Evolutionary conservation across 2,797 vertebrate species (phyloP).

Genomic region (Poeciliopsis paucimaculata): DNA sequence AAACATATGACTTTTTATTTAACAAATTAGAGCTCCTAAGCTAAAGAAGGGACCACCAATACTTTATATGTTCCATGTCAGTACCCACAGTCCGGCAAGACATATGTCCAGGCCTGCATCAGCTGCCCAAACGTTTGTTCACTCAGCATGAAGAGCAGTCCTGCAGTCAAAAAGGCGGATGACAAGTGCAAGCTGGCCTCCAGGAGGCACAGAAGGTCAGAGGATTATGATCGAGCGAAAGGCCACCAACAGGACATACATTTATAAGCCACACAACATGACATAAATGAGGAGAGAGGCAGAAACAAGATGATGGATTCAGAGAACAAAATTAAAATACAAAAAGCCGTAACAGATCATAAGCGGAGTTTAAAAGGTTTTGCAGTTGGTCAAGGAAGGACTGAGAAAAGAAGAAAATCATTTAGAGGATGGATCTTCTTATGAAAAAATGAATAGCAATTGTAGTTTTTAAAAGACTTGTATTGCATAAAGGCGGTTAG

Average conservation of each 20-base stretch:
- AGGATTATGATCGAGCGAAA: slow-evolving; percentile 15
- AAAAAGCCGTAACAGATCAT: not conserved
- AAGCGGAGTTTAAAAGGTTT: not conserved
- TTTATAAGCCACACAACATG: not conserved
- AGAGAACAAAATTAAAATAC: not conserved
- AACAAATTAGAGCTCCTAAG: not conserved
- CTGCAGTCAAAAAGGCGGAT: slow-evolving; percentile 21
- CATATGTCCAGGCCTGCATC: slow-evolving; percentile 34
- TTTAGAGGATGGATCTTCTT: not conserved
- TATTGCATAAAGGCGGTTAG: not conserved
- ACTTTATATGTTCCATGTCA: slow-evolving; percentile 6
- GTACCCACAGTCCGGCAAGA: slow-evolving; percentile 5
- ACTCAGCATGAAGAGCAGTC: slow-evolving; percentile 33
- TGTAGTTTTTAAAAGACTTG: not conserved
- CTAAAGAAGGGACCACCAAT: not conserved
- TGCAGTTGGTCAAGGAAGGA: not conserved
- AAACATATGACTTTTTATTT: not conserved
- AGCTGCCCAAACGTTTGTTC: slow-evolving; percentile 20
- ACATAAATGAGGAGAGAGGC: not conserved
- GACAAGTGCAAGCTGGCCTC: slow-evolving; percentile 20
- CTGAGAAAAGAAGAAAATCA: not conserved
- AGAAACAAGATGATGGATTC: slow-evolving; percentile 7
- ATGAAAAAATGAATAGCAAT: not conserved
- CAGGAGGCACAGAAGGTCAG: slow-evolving; percentile 53
- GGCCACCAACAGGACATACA: slow-evolving; percentile 19